Base-by-base conservation (phyloP, 2,113 vertebrate species). In the Chlamydotis undulata region DNA sequence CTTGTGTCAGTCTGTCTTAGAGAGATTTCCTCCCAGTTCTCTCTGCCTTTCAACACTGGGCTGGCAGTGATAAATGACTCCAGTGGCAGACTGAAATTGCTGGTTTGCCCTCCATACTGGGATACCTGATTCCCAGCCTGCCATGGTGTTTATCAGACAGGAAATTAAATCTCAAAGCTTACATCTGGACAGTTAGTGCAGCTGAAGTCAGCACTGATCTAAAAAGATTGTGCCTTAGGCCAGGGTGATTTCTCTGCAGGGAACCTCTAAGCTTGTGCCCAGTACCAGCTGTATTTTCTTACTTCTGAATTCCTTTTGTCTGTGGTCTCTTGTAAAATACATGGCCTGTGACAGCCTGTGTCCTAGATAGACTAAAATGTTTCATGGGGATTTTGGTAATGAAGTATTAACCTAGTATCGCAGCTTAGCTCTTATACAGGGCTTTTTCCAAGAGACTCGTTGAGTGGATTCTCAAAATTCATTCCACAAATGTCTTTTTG, bases 1-100 rank as follows among this genome's bases (percentile, higher is more conserved):
- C 43, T 75, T 28, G 5, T 65, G 12, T 41, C 26, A 33, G 0
- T 59, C 31, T 59, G 1, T 0, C 41, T 43, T 43, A 16, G 17
- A 59, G 61, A 37, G 41, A 25, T 24, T 39, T 59, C 50, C n/a
- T 80, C 83, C 33, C 45, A n/a, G 14, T 37, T 69, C 43, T 37
- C 0, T 50, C 39, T 91, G 64, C 55, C 50, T 67, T 55, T 60
- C 11, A 60, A 0, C 0, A 4, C 6, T 4, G 17, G 23, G 19
- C 61, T 82, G 61, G 55, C 39, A 80, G 21, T 31, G 86, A 7
- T 22, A 23, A 67, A 28, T 35, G 0, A 71, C 45, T 39, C 23
- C 33, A 25, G 26, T 18, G 18, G 12, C 33, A 88, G 35, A 25
- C 68, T 74, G 23, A 61, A 83, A 67, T 33, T 15, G 24, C 0